Evolutionary conservation across 2,888 invertebrate genomes (phyloP), one percentile per base, ranked within the genome.

Genomic region (Hirtodrosophila duncani): DNA sequence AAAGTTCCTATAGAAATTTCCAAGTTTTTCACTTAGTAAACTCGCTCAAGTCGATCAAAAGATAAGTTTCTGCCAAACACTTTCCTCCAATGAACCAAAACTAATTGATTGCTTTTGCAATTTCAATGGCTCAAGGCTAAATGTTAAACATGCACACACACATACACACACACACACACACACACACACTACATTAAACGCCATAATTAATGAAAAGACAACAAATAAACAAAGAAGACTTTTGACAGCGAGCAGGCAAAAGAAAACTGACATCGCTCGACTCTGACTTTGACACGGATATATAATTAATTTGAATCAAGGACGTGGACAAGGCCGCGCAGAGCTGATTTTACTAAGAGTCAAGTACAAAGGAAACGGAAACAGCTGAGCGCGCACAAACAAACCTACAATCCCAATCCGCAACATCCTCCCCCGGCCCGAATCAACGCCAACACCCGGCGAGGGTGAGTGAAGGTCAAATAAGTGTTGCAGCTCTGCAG

Each of bases 391-490:
- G 9, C 33, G 49, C 30, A 33, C 10, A 20, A 43, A 4, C 50
- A 23, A 8, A 26, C 31, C 43, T 8, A 8, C n/a, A 16, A 2
- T 6, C 8, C 23, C n/a, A 30, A 18, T 14, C 21, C 41, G 41
- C 37, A 27, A 16, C 8, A 3, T 8, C 16, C 14, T 27, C n/a
- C 24, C 16, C 14, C 9, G 13, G 13, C 16, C 36, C 48, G 55
- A 67, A 70, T 69, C 51, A 43, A 58, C 51, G 68, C 53, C 65
- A 23, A 58, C 46, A 64, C n/a, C n/a, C n/a, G n/a, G n/a, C n/a
- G n/a, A n/a, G n/a, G n/a, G n/a, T n/a, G n/a, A 75, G 48, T 67
- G 74, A 75, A 75, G 74, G 74, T 80, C 74, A 79, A 71, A 62
- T 44, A 78, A 72, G 61, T 77, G 72, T 74, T 64, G 49, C 43